phyloP scores from a whole-genome alignment of 2,797 vertebrate genomes.

The Alcedo atthis region DNA sequence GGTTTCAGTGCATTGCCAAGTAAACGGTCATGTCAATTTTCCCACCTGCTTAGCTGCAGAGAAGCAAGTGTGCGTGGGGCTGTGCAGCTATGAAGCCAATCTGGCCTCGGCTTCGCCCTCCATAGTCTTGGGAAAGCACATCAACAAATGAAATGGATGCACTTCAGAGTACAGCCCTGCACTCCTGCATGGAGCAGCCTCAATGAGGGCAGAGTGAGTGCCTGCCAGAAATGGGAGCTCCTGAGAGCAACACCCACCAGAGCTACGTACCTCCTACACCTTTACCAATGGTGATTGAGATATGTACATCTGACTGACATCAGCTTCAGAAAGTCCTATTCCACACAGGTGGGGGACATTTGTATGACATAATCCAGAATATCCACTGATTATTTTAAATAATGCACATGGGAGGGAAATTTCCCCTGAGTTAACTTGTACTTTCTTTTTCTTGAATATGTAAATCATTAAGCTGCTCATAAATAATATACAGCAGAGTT shows the following conservation, averaged over 20 bases:
- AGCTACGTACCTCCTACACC: rapidly evolving
- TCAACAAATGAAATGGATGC: neutral
- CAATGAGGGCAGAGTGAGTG: neutral
- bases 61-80: neutral
- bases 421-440: neutral
- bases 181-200: neutral
- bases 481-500: neutral
- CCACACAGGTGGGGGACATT: neutral
- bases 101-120: neutral
- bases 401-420: neutral
- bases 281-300: neutral
- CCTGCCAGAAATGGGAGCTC: neutral
- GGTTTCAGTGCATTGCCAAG: neutral
- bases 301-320: rapidly evolving
- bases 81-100: neutral
- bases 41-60: neutral
- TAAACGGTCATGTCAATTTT: neutral
- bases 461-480: neutral
- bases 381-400: neutral
- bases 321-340: neutral
- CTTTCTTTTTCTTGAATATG: neutral
- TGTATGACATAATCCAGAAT: neutral
- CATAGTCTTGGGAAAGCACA: neutral
- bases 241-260: neutral
- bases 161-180: neutral